Evolutionary conservation across 2,113 vertebrate species (phyloP).

Genomic region (Zosterops borbonicus): DNA sequence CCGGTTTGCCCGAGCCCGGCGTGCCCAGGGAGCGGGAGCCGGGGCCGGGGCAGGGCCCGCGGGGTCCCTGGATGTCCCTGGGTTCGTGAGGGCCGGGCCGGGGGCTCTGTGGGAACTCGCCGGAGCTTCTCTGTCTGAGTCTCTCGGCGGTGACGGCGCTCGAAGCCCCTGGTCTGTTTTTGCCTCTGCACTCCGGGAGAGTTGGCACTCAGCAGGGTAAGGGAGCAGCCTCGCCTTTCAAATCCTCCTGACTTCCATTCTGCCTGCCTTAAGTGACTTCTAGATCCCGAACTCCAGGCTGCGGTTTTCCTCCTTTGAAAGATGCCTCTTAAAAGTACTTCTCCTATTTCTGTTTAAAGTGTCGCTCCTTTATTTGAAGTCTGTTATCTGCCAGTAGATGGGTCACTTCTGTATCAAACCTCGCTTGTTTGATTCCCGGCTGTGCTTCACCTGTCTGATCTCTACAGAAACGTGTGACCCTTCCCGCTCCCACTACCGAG

Average conservation of each 20-base stretch:
- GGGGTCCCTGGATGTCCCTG: background rate
- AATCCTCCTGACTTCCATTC: background rate
- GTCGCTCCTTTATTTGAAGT: background rate
- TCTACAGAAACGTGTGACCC: background rate
- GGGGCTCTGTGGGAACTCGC: background rate
- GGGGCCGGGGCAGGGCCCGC: too few relatives aligned
- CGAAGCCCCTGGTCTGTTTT: rapidly evolving
- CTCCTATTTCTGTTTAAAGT: background rate
- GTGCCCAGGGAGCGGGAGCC: background rate
- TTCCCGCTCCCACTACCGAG: background rate
- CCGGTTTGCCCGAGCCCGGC: background rate
- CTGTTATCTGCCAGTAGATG: background rate
- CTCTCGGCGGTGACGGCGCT: background rate
- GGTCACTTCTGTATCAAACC: background rate
- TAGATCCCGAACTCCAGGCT: background rate
- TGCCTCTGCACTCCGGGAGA: background rate
- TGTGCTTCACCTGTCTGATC: background rate
- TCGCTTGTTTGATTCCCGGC: background rate
- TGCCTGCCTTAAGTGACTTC: background rate
- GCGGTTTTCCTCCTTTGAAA: background rate
- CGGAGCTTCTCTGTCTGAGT: background rate
- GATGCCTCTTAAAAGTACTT: background rate
- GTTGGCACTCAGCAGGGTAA: background rate
- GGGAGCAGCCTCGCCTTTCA: background rate
- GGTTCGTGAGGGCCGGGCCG: background rate